Evolutionary conservation across 2,888 invertebrate genomes (phyloP).

Genomic region (Troilus luridus): DNA sequence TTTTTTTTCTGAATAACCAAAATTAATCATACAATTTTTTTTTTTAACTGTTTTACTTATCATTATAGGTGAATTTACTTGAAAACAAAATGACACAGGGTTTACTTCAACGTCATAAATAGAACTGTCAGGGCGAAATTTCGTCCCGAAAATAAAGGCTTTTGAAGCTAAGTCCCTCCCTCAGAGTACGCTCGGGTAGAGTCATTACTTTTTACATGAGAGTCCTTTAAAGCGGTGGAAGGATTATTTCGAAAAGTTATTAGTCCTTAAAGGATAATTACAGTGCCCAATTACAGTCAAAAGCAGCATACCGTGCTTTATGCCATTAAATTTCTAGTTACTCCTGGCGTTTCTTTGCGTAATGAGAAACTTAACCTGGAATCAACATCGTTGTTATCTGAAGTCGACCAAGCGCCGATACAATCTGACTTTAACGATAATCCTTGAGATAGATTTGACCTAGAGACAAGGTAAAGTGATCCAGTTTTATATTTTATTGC

Average conservation of each 20-base stretch:
- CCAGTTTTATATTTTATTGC: background rate
- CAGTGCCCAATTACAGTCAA: background rate
- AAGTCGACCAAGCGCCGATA: background rate
- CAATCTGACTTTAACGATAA: background rate
- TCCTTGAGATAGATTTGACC: background rate
- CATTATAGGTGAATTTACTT: too few species aligned
- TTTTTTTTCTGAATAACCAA: too few species aligned
- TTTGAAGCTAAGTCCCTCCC: too few species aligned
- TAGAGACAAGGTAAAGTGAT: background rate
- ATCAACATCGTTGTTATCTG: background rate
- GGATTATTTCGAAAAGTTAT: constrained; percentile 1
- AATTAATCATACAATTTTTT: too few species aligned
- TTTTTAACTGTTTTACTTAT: too few species aligned
- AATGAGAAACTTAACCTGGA: background rate
- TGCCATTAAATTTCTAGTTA: background rate
- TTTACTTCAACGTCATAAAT: too few species aligned
- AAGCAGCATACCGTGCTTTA: background rate
- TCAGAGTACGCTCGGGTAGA: too few species aligned
- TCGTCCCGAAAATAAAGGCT: too few species aligned
- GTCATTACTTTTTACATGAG: too few species aligned
- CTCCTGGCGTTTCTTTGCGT: background rate
- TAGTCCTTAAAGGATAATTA: background rate
- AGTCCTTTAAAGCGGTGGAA: background rate
- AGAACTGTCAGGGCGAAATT: too few species aligned
- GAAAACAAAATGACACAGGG: too few species aligned